Percentiles rank a stretch among this genome's conserved stretches.
These are phyloP conservation scores for Sabellastarte sp. DNA, from an alignment of 2,888 invertebrate species.

Conservation along the genomic window DNA sequence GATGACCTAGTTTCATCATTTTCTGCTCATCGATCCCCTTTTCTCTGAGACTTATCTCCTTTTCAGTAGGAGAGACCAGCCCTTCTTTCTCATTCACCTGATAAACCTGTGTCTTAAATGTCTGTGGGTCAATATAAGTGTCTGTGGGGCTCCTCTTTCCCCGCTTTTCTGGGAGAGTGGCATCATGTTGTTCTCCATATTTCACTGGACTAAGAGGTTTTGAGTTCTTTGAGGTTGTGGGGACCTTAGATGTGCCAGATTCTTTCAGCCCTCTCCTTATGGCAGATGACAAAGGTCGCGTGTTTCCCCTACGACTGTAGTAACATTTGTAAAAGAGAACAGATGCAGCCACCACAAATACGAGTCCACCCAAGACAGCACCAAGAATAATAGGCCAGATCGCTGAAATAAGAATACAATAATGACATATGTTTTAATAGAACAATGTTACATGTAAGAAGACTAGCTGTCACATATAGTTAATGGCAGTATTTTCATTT, in stretches of 20 bases:
- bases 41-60: slow-evolving; percentile 59
- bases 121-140: slow-evolving; percentile 5
- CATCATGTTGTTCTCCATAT: neutral
- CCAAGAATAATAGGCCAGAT: slow-evolving; percentile 64
- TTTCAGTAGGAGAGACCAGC: slow-evolving; percentile 30
- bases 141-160: slow-evolving; percentile 7
- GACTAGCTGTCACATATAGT: no score
- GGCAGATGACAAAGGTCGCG: slow-evolving; percentile 50
- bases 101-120: slow-evolving; percentile 15
- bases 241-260: neutral
- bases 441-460: no score
- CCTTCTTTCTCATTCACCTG: slow-evolving; percentile 9
- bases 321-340: slow-evolving; percentile 71
- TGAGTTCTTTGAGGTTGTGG: neutral
- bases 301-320: slow-evolving; percentile 63
- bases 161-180: slow-evolving; percentile 4
- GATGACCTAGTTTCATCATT: slow-evolving; percentile 74
- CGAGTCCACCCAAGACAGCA: slow-evolving; percentile 67
- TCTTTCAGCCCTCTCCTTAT: slow-evolving; percentile 50
- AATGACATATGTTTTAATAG: no score
- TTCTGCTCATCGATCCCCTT: slow-evolving; percentile 44
- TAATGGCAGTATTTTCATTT: no score
- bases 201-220: neutral
- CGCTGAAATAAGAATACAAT: slow-evolving; percentile 44
- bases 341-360: slow-evolving; percentile 66